phyloP scores from a whole-genome alignment of 2,888 invertebrate species.

The Epiperipatus broadwayi region DNA sequence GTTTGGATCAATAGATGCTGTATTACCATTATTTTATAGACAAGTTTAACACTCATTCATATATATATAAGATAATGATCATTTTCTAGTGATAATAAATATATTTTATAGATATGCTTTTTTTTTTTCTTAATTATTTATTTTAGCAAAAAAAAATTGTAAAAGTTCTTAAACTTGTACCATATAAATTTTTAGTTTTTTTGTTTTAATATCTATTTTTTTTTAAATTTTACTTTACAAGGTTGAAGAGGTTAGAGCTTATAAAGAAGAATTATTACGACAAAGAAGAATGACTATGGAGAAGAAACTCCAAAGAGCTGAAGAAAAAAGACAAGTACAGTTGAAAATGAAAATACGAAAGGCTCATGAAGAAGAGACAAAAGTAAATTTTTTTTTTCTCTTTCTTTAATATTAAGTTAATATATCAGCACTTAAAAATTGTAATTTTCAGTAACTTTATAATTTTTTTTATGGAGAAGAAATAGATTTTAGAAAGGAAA shows the following conservation, averaged over 20 bases:
- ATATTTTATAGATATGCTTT: too few species aligned
- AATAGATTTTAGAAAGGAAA: too few species aligned
- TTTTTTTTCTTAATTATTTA: too few species aligned
- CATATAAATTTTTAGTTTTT: neutral
- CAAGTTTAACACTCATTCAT: too few species aligned
- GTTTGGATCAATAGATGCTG: too few species aligned
- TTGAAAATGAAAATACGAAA: conserved; percentile 54
- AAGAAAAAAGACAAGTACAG: conserved; percentile 64
- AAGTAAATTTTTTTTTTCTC: conserved; percentile 31
- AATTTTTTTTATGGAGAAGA: too few species aligned
- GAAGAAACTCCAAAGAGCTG: conserved; percentile 45
- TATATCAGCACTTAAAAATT: neutral
- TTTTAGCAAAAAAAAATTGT: too few species aligned
- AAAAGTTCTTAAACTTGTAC: neutral
- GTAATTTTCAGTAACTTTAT: neutral
- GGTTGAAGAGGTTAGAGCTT: conserved; percentile 44
- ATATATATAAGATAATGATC: too few species aligned
- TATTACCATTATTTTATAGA: too few species aligned
- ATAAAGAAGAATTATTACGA: conserved; percentile 65
- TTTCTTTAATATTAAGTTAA: conserved; percentile 5
- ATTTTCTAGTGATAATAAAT: too few species aligned
- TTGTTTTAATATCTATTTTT: conserved; percentile 12
- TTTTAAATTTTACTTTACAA: too few species aligned
- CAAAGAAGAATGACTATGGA: conserved; percentile 37
- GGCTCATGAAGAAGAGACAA: conserved; percentile 93